Conservation (phyloP, 2,113 vertebrate species). For the Sitta europaea region DNA sequence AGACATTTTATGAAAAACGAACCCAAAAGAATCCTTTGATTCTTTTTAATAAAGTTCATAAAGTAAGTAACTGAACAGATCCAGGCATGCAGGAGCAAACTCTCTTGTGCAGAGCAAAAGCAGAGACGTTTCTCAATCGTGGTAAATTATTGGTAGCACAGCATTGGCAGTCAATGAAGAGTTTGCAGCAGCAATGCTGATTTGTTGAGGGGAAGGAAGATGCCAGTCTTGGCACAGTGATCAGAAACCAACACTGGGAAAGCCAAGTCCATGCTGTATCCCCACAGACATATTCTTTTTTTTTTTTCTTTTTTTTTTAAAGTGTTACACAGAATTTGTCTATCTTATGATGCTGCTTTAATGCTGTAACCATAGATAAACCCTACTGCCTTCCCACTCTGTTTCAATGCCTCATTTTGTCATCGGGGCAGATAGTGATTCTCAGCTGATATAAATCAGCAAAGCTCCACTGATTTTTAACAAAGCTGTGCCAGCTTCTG, state of each 20-base stretch:
- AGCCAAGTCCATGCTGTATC: background rate
- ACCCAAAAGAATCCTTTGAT: constrained; percentile 63
- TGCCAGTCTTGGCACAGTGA: constrained; percentile 10
- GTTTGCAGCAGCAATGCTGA: constrained; percentile 20
- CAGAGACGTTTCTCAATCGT: constrained; percentile 20
- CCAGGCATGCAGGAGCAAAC: constrained; percentile 52
- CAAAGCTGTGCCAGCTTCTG: constrained; percentile 61
- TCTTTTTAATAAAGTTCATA: constrained; percentile 28
- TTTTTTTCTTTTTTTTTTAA: background rate
- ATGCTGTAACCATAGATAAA: constrained; percentile 41
- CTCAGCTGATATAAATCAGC: constrained; percentile 66
- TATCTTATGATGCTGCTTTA: constrained; percentile 36
- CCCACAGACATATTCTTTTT: background rate
- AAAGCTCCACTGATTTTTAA: constrained; percentile 68
- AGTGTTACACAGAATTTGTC: constrained; percentile 33
- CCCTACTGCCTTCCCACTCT: constrained; percentile 33
- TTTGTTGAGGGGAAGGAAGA: constrained; percentile 13
- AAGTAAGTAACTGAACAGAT: constrained; percentile 48
- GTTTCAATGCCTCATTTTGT: constrained; percentile 54
- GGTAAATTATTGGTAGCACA: constrained; percentile 32
- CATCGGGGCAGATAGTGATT: constrained; percentile 56
- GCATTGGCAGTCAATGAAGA: constrained; percentile 39
- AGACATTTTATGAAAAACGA: constrained; percentile 62
- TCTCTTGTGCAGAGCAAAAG: background rate
- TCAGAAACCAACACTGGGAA: background rate